phyloP scores from a whole-genome alignment of 2,113 vertebrate species.

The Eonycteris spelaea region DNA sequence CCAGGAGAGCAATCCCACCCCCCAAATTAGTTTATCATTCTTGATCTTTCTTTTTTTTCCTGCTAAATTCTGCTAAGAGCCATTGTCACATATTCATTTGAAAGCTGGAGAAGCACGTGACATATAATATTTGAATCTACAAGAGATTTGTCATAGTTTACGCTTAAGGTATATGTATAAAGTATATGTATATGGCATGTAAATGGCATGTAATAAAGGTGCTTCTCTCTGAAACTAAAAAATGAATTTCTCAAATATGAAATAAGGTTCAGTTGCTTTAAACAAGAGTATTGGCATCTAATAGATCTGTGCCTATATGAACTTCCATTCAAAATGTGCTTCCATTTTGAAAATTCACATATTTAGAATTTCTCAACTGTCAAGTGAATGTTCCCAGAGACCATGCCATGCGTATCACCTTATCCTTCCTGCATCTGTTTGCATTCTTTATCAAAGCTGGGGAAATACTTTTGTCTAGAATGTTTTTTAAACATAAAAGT shows the following conservation, averaged over 20 bases:
- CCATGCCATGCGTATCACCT: neutral
- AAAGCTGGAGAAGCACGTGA: neutral
- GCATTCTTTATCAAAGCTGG: neutral
- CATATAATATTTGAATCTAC: neutral
- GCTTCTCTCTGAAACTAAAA: neutral
- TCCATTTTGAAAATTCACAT: neutral
- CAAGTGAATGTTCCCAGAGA: neutral
- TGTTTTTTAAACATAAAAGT: neutral
- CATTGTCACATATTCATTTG: neutral
- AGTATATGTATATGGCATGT: neutral
- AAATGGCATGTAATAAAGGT: neutral
- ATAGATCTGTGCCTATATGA: neutral
- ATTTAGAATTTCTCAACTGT: neutral
- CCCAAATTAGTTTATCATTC: neutral
- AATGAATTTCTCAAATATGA: neutral
- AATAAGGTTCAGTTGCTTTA: neutral
- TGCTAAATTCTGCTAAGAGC: neutral
- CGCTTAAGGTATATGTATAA: neutral
- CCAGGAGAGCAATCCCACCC: neutral
- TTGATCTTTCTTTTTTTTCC: neutral
- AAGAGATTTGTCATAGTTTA: neutral
- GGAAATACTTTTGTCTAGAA: neutral
- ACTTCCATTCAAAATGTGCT: too few species aligned
- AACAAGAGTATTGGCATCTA: neutral
- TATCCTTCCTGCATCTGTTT: neutral